These are phyloP conservation scores for Hyperopisus bebe DNA, from an alignment of 2,113 vertebrate species.

Conservation along the genomic window DNA sequence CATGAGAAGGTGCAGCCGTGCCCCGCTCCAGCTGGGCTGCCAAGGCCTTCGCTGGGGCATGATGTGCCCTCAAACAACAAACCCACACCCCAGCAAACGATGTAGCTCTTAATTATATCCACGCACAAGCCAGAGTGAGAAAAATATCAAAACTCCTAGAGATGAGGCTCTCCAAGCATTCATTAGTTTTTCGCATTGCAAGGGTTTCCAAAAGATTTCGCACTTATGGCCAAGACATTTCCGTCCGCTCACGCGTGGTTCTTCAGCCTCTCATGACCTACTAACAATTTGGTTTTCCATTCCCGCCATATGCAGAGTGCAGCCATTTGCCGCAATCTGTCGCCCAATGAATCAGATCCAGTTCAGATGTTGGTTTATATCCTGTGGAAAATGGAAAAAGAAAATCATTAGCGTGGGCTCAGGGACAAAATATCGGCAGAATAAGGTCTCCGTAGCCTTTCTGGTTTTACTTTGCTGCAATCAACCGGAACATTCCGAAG, in stretches of 20 bases:
- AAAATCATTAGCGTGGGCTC: conserved; percentile 65
- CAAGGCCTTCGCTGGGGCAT: conserved; percentile 66
- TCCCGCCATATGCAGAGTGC: conserved; percentile 51
- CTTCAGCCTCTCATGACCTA: conserved; percentile 67
- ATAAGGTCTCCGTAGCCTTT: conserved; percentile 34
- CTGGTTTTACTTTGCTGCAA: conserved; percentile 21
- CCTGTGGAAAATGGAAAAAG: conserved; percentile 74
- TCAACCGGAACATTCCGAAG: conserved; percentile 27
- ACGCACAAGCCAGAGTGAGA: conserved; percentile 40
- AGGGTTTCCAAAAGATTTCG: conserved; percentile 67
- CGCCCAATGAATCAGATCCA: conserved; percentile 72
- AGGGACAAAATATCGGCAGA: conserved; percentile 52
- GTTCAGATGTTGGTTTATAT: conserved; percentile 66
- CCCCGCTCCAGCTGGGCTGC: conserved; percentile 53
- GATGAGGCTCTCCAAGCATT: conserved; percentile 52
- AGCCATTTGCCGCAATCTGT: conserved; percentile 63
- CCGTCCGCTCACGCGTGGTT: conserved; percentile 64
- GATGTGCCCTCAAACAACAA: conserved; percentile 41
- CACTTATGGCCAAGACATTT: conserved; percentile 62
- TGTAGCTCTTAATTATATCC: conserved; percentile 67
- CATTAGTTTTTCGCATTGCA: conserved; percentile 58
- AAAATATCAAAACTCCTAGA: conserved; percentile 52
- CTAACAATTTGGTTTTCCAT: conserved; percentile 71
- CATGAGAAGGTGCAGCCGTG: conserved; percentile 50
- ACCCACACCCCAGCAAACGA: not conserved